Evolutionary conservation across 2,888 invertebrate species (phyloP).

Genomic region (Archips xylosteana): DNA sequence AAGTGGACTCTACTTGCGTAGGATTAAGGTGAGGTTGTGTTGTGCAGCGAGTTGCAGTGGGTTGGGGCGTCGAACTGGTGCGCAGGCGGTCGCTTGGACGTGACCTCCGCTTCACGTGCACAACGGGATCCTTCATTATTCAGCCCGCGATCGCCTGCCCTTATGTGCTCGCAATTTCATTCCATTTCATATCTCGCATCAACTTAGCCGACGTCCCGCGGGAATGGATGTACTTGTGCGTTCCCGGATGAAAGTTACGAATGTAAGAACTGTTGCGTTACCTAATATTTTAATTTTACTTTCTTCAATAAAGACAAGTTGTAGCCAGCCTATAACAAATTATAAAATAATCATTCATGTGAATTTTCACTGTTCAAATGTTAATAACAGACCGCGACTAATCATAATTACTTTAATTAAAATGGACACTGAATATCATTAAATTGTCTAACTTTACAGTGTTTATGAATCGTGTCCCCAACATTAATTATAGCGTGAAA

Average conservation of each 20-base stretch:
- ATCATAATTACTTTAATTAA: not conserved
- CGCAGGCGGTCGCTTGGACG: slow-evolving; percentile 62
- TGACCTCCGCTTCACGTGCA: slow-evolving; percentile 70
- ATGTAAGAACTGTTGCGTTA: slow-evolving; percentile 22
- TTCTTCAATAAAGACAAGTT: slow-evolving; percentile 2
- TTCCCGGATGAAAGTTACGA: slow-evolving; percentile 23
- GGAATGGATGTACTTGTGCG: slow-evolving; percentile 37
- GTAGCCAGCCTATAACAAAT: not conserved
- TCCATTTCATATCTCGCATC: slow-evolving; percentile 56
- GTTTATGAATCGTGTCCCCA: slow-evolving; percentile 13
- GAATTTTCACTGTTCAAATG: not conserved
- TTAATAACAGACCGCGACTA: not conserved
- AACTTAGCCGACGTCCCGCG: slow-evolving; percentile 49
- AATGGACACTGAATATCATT: not conserved
- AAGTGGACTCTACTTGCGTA: not conserved
- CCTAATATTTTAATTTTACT: slow-evolving; percentile 25
- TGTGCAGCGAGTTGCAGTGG: slow-evolving; percentile 48
- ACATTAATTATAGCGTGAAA: slow-evolving; percentile 35
- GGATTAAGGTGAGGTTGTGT: slow-evolving; percentile 37
- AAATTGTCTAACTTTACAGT: not conserved
- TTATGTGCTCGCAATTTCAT: slow-evolving; percentile 61
- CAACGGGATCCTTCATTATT: slow-evolving; percentile 72
- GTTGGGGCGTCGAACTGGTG: slow-evolving; percentile 67
- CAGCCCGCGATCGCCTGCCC: slow-evolving; percentile 61
- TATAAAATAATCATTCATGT: not conserved